phyloP scores from a whole-genome alignment of 2,888 invertebrate species.

The Euplagia quadripunctaria region DNA sequence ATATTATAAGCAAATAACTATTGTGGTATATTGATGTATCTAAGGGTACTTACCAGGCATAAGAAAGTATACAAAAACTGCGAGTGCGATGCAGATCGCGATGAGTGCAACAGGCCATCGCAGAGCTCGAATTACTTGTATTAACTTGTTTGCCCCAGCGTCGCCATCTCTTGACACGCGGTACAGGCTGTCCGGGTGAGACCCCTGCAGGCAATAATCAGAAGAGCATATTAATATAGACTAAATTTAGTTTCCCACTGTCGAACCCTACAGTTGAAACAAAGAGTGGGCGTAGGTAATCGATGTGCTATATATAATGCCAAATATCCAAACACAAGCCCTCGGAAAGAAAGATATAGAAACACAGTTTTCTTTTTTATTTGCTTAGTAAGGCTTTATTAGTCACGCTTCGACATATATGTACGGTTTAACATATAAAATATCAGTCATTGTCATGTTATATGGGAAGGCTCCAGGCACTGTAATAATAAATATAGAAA shows the following conservation, averaged over 20 bases:
- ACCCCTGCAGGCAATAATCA: conserved; percentile 73
- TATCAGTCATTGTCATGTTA: not conserved
- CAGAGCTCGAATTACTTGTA: conserved; percentile 72
- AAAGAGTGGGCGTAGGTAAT: not conserved
- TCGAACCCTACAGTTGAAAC: not conserved
- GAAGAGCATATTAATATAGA: conserved; percentile 11
- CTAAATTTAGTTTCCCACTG: not conserved
- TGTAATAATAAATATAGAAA: not conserved
- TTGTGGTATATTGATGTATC: not conserved
- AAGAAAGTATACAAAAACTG: conserved; percentile 83
- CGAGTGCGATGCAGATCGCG: conserved; percentile 79
- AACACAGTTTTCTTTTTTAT: no score
- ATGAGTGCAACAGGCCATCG: conserved; percentile 83
- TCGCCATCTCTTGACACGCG: conserved; percentile 69
- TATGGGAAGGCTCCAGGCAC: not conserved
- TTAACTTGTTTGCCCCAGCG: conserved; percentile 62
- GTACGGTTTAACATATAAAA: not conserved
- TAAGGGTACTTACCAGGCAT: conserved; percentile 76
- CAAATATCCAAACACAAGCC: not conserved
- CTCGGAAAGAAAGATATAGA: not conserved
- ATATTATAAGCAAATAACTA: no score
- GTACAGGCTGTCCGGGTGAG: conserved; percentile 84
- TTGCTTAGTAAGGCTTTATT: no score
- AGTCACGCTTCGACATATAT: not conserved
- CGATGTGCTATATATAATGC: no score